A percentile compares a stretch with the other conserved stretches of the same genome.
These are phyloP conservation scores for Dynastes grantii DNA, from an alignment of 2,888 invertebrate species.

Conservation along the genomic window DNA sequence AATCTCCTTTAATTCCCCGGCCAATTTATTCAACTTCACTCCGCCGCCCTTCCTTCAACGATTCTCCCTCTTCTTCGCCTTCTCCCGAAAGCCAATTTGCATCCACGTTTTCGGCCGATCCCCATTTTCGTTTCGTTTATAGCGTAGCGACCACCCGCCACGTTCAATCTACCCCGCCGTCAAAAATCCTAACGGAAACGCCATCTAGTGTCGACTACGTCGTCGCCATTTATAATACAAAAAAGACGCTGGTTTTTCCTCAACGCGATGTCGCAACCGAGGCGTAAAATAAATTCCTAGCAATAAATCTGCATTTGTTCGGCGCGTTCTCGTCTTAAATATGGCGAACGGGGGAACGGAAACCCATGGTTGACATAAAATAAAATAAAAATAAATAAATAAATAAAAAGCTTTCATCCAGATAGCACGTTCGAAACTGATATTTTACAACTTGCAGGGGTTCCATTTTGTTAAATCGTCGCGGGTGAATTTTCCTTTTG, in stretches of 20 bases:
- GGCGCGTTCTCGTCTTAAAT: not conserved
- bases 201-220: constrained; percentile 1
- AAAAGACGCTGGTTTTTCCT: not conserved
- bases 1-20: not conserved
- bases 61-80: not conserved
- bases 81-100: constrained; percentile 4
- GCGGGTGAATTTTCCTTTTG: not conserved
- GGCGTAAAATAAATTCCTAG: not conserved
- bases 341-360: not conserved
- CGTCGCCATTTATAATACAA: not conserved
- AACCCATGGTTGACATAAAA: not conserved
- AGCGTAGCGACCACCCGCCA: not conserved
- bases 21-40: constrained; percentile 10
- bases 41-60: not conserved
- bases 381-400: constrained; percentile 18
- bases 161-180: not conserved
- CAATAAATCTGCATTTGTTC: constrained; percentile 5
- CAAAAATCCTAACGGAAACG: constrained; percentile 11
- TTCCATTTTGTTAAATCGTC: constrained; percentile 10
- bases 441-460: not conserved
- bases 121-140: not conserved
- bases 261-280: not conserved
- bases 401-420: constrained; percentile 8
- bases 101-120: not conserved
- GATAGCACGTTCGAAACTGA: not conserved